These are phyloP conservation scores for Rallus crepitans DNA, from an alignment of 2,797 vertebrate species.

Conservation along the genomic window DNA sequence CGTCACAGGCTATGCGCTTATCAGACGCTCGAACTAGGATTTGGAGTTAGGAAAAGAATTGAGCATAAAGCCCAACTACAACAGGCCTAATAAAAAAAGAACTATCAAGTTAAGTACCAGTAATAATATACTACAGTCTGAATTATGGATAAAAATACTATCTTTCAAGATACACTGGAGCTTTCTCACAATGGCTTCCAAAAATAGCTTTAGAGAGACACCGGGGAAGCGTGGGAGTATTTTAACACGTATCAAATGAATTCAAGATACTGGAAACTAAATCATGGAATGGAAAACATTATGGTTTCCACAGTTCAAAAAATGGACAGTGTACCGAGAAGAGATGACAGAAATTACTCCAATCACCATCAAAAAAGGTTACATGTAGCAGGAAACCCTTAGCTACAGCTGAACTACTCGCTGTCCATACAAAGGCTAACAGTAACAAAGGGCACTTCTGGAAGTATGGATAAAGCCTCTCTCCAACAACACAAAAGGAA, in stretches of 20 bases:
- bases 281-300: neutral
- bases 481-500: neutral
- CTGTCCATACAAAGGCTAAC: neutral
- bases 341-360: neutral
- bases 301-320: neutral
- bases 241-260: neutral
- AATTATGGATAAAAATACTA: neutral
- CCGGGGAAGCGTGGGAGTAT: neutral
- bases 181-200: neutral
- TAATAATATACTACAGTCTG: neutral
- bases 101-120: neutral
- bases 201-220: neutral
- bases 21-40: slow-evolving; percentile 89
- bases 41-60: slow-evolving; percentile 6
- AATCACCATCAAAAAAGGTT: neutral
- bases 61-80: neutral
- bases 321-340: neutral
- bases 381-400: neutral
- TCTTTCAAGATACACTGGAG: neutral
- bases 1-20: slow-evolving; percentile 92
- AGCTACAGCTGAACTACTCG: neutral
- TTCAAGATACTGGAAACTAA: neutral
- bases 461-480: neutral
- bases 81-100: neutral
- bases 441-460: neutral